Evolutionary conservation across 2,888 invertebrate genomes (phyloP).

Genomic region (Parthenolecanium corni): DNA sequence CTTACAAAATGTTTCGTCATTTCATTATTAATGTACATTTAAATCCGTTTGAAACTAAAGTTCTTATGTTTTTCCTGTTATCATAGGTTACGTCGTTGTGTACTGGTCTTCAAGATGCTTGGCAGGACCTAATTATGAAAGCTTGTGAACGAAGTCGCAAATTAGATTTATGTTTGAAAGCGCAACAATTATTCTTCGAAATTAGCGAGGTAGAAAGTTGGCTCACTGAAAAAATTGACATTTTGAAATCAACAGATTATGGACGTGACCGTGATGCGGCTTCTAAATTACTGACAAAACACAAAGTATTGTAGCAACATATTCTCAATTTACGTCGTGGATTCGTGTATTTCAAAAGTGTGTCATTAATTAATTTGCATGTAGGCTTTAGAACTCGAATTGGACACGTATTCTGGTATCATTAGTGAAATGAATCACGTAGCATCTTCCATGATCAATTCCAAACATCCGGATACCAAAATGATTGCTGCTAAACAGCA

Average conservation of each 20-base stretch:
- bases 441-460: slow-evolving; percentile 63
- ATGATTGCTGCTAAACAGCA: slow-evolving; percentile 66
- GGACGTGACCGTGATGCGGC: slow-evolving; percentile 84
- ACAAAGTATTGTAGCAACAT: slow-evolving; percentile 53
- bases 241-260: slow-evolving; percentile 68
- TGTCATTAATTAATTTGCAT: too few species aligned
- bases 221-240: slow-evolving; percentile 76
- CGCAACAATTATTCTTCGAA: slow-evolving; percentile 86
- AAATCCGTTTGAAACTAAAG: too few species aligned
- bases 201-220: slow-evolving; percentile 86
- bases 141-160: slow-evolving; percentile 60
- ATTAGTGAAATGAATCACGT: slow-evolving; percentile 86
- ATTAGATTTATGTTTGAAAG: slow-evolving; percentile 72
- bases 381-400: slow-evolving; percentile 73
- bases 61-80: neutral
- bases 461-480: slow-evolving; percentile 72
- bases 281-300: slow-evolving; percentile 83
- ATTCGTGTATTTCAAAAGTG: too few species aligned
- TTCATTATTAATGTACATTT: too few species aligned
- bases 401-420: slow-evolving; percentile 83
- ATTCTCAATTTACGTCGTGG: too few species aligned
- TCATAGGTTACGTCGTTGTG: slow-evolving; percentile 62
- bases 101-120: slow-evolving; percentile 55
- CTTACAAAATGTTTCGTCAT: too few species aligned
- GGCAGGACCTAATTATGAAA: slow-evolving; percentile 60